Conservation (phyloP, 64 coral and sea anemone species). For the Actinia tenebrosa region DNA sequence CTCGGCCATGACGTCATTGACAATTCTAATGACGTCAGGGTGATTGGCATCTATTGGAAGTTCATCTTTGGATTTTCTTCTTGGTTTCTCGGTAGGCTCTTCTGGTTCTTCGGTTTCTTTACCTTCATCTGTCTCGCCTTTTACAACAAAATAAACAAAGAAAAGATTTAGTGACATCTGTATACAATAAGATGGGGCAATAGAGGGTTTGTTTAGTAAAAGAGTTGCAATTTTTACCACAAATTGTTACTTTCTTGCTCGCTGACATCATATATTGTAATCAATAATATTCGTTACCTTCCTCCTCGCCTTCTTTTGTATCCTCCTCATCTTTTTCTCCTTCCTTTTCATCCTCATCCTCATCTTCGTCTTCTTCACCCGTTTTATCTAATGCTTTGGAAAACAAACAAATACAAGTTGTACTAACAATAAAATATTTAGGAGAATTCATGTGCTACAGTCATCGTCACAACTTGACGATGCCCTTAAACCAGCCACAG, state of each 20-base stretch:
- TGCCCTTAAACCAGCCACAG: too few relatives aligned
- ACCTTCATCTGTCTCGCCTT: constrained; percentile 1
- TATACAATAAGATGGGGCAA: too few relatives aligned
- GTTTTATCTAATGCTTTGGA: constrained; percentile 7
- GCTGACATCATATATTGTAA: background rate
- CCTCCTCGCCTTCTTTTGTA: constrained; percentile 17
- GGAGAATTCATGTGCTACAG: too few relatives aligned
- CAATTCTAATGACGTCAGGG: constrained; percentile 78
- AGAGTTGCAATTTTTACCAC: too few relatives aligned
- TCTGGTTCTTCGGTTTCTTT: background rate
- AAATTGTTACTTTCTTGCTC: too few relatives aligned
- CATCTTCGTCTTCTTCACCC: constrained; percentile 28
- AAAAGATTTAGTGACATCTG: too few relatives aligned
- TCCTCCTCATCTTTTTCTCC: constrained; percentile 18
- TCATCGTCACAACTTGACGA: too few relatives aligned
- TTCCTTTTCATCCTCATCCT: constrained; percentile 31
- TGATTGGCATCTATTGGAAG: constrained; percentile 75
- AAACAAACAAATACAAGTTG: background rate
- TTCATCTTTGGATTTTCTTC: constrained; percentile 16
- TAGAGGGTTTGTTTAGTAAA: too few relatives aligned
- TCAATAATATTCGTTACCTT: background rate
- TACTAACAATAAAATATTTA: background rate
- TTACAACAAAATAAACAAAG: background rate
- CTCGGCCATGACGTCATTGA: constrained; percentile 68
- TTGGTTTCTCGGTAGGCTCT: constrained; percentile 19